Base-by-base conservation (phyloP, 2,113 vertebrate genomes). In the Marcusenius ussheri region DNA sequence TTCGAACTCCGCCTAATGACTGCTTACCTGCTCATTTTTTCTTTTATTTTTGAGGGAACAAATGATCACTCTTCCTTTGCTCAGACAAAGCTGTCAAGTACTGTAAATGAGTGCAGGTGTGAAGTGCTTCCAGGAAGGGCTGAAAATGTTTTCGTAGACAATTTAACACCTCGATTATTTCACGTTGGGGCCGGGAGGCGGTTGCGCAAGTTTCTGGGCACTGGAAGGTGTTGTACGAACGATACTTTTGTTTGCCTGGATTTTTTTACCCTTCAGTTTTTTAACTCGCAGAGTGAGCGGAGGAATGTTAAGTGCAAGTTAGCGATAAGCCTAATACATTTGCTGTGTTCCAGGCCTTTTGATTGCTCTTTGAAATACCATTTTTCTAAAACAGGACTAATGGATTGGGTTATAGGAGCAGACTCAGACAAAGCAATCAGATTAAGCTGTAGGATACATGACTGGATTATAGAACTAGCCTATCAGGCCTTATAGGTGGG, bases 41-140 rank as follows among this genome's bases (percentile, higher is more conserved):
- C 35, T 80, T 80, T n/a, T 11, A 21, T 84, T 84, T 19, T 47
- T 47, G 0, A 84, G 45, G 45, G 42, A 17, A 84, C 45, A 84
- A 45, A 84, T 47, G 39, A 45, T 84, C 80, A n/a, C 19, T 10
- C 80, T 84, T 77, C 19, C 46, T 46, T 27, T 31, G 39, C 70
- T 89, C 39, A 50, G 88, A 80, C 83, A 70, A 47, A 89, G n/a
- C 70, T 83, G 88, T 89, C 11, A 74, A 15, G 15, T n/a, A 45
- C 35, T 42, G 88, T 83, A 89, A 89, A 89, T 31, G 15, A 51
- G 45, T 89, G 31, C 70, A 80, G 49, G 88, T 89, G 47, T 50
- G 47, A 89, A 17, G 11, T 50, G 66, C 27, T 77, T n/a, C n/a
- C 58, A 58, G 62, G 62, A 50, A 51, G 31, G 13, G 21, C 83